These are phyloP conservation scores for Hippolais icterina DNA, from an alignment of 2,113 vertebrate species.

Conservation along the genomic window DNA sequence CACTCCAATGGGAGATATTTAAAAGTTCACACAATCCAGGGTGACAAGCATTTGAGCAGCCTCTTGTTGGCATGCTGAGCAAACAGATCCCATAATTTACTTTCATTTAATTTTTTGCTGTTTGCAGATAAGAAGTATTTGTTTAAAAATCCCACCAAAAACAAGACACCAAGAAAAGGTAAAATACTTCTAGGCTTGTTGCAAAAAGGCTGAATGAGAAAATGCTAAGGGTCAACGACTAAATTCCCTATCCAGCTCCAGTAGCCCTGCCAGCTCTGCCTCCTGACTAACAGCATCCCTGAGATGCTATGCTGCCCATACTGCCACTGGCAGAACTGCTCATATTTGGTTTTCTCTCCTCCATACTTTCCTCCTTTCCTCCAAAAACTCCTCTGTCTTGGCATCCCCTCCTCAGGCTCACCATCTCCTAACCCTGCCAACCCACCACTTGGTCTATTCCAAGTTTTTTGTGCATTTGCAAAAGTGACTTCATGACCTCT, in stretches of 20 bases:
- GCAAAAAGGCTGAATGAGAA: background rate
- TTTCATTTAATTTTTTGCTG: background rate
- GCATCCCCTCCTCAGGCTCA: background rate
- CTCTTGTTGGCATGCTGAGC: background rate
- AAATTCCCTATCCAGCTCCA: background rate
- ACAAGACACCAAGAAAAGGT: background rate
- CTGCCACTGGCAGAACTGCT: background rate
- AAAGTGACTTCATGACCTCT: fast-evolving
- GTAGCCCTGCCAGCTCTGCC: background rate
- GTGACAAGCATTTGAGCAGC: background rate
- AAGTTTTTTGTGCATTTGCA: background rate
- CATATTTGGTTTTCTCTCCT: background rate
- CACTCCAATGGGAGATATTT: fast-evolving
- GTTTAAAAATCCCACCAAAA: background rate
- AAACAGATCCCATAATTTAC: fast-evolving
- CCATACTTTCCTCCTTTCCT: background rate
- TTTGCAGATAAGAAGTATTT: background rate
- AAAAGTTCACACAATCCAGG: background rate
- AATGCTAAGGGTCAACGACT: background rate
- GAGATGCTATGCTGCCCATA: background rate
- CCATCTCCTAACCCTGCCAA: background rate
- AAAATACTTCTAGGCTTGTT: background rate
- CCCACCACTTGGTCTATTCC: background rate
- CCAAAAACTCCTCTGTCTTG: background rate
- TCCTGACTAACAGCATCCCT: background rate